phyloP scores from a whole-genome alignment of 2,797 vertebrate genomes.

The Esox lucius region DNA sequence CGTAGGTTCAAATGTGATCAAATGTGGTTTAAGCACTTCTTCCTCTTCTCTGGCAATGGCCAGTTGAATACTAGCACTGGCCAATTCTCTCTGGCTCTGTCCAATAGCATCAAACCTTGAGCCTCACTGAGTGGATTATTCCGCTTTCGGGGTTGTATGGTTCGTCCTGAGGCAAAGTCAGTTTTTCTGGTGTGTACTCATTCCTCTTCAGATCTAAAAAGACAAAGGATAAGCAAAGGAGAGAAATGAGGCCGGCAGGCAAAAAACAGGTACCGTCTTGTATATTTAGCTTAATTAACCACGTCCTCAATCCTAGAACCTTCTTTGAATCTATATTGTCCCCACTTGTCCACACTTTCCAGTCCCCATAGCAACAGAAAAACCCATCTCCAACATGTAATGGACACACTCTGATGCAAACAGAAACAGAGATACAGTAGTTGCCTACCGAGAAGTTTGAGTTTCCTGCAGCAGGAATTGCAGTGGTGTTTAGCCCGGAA shows the following conservation, averaged over 20 bases:
- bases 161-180: constrained; percentile 88
- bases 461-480: constrained; percentile 96
- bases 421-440: neutral
- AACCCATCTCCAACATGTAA: neutral
- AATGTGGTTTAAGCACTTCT: too few species aligned
- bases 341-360: neutral
- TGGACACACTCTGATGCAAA: neutral
- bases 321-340: neutral
- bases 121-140: constrained; percentile 83
- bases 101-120: constrained; percentile 82
- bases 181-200: constrained; percentile 97
- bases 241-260: neutral
- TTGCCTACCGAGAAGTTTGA: constrained; percentile 92
- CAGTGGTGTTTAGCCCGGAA: constrained; percentile 96
- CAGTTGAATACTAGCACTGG: constrained; percentile 16
- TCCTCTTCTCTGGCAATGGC: constrained; percentile 53
- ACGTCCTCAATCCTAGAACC: neutral
- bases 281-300: neutral
- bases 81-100: neutral
- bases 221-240: neutral
- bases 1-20: too few species aligned
- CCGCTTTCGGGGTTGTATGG: constrained; percentile 83
- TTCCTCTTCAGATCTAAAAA: constrained; percentile 93
- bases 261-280: neutral
- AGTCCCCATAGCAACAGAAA: neutral